These are phyloP conservation scores for Drosophila gunungcola DNA, from an alignment of 1,140 invertebrate genomes.

Conservation along the genomic window DNA sequence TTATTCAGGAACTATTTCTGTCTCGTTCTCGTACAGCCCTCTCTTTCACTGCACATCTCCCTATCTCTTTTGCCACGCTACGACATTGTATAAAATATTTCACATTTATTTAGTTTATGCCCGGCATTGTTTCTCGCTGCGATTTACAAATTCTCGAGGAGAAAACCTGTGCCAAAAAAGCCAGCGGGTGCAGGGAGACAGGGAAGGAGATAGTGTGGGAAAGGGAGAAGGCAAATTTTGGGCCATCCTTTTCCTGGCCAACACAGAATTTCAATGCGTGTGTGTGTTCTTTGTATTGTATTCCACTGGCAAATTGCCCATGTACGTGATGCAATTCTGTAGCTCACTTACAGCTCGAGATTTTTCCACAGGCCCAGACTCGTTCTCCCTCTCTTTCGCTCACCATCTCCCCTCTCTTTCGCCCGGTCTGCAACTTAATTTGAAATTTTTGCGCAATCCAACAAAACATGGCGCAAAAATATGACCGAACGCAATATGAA, in stretches of 20 bases:
- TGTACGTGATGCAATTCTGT: conserved; percentile 83
- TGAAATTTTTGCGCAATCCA: conserved; percentile 83
- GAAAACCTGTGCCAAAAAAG: conserved; percentile 73
- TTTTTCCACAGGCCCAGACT: conserved; percentile 3
- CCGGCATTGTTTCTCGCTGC: conserved; percentile 79
- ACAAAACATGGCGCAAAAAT: conserved; percentile 77
- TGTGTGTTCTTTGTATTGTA: conserved; percentile 66
- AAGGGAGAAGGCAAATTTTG: background rate
- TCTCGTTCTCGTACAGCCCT: background rate
- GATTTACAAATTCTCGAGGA: conserved; percentile 81
- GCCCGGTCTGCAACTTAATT: conserved; percentile 72
- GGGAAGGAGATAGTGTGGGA: conserved; percentile 19
- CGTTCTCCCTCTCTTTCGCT: background rate
- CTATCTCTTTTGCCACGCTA: conserved; percentile 20
- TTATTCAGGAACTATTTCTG: conserved; percentile 18
- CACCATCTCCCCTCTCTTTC: conserved; percentile 6
- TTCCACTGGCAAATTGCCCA: conserved; percentile 80
- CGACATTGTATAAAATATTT: conserved; percentile 70
- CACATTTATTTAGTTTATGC: conserved; percentile 81
- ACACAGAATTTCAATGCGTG: conserved; percentile 19
- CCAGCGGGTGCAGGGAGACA: conserved; percentile 5
- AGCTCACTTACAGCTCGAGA: conserved; percentile 71
- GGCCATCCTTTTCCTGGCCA: conserved; percentile 57
- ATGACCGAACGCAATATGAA: conserved; percentile 78
- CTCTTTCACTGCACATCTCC: background rate